Evolutionary conservation across 2,797 vertebrate genomes (phyloP).

Genomic region (Cyprinella venusta): DNA sequence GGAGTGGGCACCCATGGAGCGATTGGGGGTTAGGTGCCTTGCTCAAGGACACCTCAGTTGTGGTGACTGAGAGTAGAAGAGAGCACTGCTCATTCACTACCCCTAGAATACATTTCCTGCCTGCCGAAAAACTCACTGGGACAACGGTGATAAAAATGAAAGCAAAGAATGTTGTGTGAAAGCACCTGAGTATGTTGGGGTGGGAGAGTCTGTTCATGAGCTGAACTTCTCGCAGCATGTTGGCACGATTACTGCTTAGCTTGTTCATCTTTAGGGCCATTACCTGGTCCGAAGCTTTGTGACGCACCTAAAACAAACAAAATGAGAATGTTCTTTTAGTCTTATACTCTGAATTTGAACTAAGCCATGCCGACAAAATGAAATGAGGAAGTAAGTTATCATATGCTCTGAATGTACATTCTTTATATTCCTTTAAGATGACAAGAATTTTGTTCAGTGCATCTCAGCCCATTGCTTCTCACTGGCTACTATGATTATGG

Average conservation of each 20-base stretch:
- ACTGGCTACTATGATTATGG: neutral
- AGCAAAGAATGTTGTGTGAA: slow-evolving; percentile 22
- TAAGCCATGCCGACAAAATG: neutral
- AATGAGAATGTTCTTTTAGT: neutral
- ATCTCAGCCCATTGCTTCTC: neutral
- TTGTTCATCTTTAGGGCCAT: slow-evolving; percentile 99
- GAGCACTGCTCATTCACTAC: too few relatives aligned
- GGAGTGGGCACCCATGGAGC: too few relatives aligned
- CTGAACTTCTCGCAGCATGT: slow-evolving; percentile 96
- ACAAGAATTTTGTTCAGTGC: neutral
- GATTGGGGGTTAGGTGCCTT: too few relatives aligned
- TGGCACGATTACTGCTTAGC: slow-evolving; percentile 94
- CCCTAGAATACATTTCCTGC: too few relatives aligned
- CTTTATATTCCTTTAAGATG: too few relatives aligned
- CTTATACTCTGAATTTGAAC: neutral
- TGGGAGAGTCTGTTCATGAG: slow-evolving; percentile 97
- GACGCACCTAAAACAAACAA: slow-evolving; percentile 82
- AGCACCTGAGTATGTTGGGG: slow-evolving; percentile 88
- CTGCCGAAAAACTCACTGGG: too few relatives aligned
- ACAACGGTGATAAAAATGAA: neutral
- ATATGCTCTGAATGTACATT: neutral
- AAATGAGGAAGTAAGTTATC: neutral
- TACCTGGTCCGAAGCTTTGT: slow-evolving; percentile 91
- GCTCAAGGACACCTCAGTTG: too few relatives aligned
- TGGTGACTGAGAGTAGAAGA: too few relatives aligned